Base-by-base conservation (phyloP, 2,888 invertebrate species). In the Iselma pallidipennis region DNA sequence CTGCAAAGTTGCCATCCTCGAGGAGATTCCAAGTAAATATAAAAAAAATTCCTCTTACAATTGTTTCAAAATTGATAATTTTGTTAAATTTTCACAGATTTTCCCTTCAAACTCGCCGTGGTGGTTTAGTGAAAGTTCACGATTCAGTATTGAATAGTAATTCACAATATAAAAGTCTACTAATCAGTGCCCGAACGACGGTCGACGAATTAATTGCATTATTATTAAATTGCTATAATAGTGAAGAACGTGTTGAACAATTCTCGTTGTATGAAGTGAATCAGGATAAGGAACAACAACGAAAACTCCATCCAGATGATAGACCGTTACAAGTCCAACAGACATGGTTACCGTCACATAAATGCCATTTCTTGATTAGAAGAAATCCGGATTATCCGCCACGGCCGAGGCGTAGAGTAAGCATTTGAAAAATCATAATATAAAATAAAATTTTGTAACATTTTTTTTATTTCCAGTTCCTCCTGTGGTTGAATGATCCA, bases 1-100 rank as follows among this genome's bases (percentile, higher is more conserved):
- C 83, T 96, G 62, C 95, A 96, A 82, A 92, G 94, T 19, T 97
- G 96, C 79, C 96, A 97, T 83, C 96, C 96, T 1, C 90, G 90
- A 79, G 95, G 96, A 67, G 95, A 96, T 82, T 95, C 95, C 49
- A 92, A 92, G 92, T 91, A 77, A 83, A 85, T 83, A 28, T 10
- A 26, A 4, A 12, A 29, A 4, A 14, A 26, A 28, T 23, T 52
- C 54, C n/a, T 23, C 14, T 55, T 54, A 19, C 33, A 29, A 31
- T 33, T 31, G 1, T 10, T 52, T 52, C 5, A 4, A 10, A 29
- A 49, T 16, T 28, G 1, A 14, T 19, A 33, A 45, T 53, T 29
- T 16, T 25, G 16, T 45, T 57, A 21, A 65, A 67, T 63, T 68
- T 57, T 85, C 85, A 21, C 83, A 91, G 91, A 81, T 95, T 96